Evolutionary conservation across 2,888 invertebrate species (phyloP).

Genomic region (Callosobruchus maculatus): DNA sequence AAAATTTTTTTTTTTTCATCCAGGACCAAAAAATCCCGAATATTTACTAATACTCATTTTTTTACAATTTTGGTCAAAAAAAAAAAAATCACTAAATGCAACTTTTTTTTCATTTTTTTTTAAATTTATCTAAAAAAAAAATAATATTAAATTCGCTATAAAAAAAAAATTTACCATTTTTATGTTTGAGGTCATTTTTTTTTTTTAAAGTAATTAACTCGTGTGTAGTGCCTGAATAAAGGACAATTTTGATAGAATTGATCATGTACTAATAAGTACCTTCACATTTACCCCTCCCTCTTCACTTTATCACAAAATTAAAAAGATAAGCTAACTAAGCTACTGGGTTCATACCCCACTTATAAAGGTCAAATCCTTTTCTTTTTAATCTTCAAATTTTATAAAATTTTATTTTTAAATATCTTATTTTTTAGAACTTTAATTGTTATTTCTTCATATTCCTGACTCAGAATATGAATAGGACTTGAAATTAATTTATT

Average conservation of each 20-base stretch:
- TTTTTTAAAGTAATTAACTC: too few species aligned
- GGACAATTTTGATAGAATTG: slow-evolving; percentile 56
- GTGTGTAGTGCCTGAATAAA: slow-evolving; percentile 55
- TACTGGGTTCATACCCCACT: slow-evolving; percentile 50
- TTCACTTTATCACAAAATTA: slow-evolving; percentile 63
- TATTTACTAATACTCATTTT: too few species aligned
- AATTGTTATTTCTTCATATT: slow-evolving; percentile 51
- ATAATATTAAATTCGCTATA: too few species aligned
- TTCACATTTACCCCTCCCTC: too few species aligned
- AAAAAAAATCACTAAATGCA: too few species aligned
- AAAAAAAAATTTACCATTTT: too few species aligned
- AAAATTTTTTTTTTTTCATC: too few species aligned
- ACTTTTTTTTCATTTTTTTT: too few species aligned
- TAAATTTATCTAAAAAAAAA: too few species aligned
- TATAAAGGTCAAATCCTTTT: slow-evolving; percentile 48
- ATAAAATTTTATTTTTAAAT: slow-evolving; percentile 53
- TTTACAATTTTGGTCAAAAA: too few species aligned
- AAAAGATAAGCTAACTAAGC: slow-evolving; percentile 56
- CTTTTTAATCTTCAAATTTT: slow-evolving; percentile 55
- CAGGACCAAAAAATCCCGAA: too few species aligned
- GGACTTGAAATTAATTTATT: slow-evolving; percentile 63
- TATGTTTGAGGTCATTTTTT: too few species aligned
- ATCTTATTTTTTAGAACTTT: slow-evolving; percentile 50
- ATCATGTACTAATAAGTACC: slow-evolving; percentile 2
- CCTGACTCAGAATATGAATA: slow-evolving; percentile 56